Evolutionary conservation across 2,797 vertebrate genomes (phyloP).

Genomic region (Trachops cirrhosus): DNA sequence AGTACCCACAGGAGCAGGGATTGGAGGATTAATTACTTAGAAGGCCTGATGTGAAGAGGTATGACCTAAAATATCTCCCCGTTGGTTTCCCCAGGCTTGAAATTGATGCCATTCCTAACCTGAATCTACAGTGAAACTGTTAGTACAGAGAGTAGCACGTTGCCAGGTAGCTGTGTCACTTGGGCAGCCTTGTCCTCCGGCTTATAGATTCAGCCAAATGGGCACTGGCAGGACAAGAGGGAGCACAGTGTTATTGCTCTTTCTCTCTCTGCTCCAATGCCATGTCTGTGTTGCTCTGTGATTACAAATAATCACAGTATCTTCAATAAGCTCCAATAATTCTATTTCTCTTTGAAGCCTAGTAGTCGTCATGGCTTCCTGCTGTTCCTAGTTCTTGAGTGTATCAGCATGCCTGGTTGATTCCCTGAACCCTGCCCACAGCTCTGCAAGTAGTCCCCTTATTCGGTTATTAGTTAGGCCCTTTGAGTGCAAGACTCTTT

Average conservation of each 20-base stretch:
- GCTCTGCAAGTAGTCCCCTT: background rate
- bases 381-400: background rate
- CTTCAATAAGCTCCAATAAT: background rate
- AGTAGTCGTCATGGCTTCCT: background rate
- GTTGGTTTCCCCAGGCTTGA: background rate
- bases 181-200: background rate
- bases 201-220: background rate
- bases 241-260: background rate
- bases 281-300: background rate
- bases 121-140: background rate
- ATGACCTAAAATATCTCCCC: background rate
- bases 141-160: background rate
- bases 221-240: background rate
- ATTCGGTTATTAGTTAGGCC: background rate
- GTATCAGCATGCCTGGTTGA: background rate
- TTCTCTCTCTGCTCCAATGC: background rate
- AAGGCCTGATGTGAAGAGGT: background rate
- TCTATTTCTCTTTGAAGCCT: background rate
- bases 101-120: background rate
- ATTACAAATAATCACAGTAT: background rate
- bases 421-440: background rate
- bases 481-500: background rate
- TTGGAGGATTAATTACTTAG: background rate
- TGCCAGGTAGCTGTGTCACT: background rate
- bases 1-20: background rate